Conservation (phyloP, 2,888 invertebrate species). For the Dorcus hopei region DNA sequence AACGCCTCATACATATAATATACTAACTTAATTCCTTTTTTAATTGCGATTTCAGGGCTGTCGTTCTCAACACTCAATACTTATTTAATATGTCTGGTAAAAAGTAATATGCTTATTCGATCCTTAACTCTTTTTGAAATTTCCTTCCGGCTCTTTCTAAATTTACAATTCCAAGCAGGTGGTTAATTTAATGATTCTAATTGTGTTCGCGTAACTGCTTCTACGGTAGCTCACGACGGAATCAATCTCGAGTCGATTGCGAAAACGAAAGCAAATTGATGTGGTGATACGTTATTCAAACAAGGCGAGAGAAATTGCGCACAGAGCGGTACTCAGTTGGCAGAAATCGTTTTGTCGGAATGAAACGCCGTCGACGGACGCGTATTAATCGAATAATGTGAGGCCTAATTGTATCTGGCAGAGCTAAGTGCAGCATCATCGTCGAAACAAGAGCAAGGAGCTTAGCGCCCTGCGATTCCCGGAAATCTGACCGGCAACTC, state of each 20-base stretch:
- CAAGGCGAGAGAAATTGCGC: slow-evolving; percentile 23
- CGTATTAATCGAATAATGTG: slow-evolving; percentile 22
- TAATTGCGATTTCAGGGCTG: no score
- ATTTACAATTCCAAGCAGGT: no score
- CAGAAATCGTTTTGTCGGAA: slow-evolving; percentile 13
- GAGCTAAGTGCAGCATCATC: slow-evolving; percentile 30
- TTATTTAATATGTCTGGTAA: no score
- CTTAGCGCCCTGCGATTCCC: slow-evolving; percentile 29
- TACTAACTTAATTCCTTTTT: no score
- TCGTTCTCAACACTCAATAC: no score
- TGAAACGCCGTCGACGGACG: slow-evolving; percentile 18
- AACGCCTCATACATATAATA: no score
- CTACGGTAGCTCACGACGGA: background rate
- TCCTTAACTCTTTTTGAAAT: no score
- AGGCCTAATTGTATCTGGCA: slow-evolving; percentile 28
- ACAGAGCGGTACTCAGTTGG: slow-evolving; percentile 27
- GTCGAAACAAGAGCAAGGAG: slow-evolving; percentile 21
- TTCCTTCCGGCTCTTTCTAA: no score
- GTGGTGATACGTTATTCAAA: slow-evolving; percentile 8
- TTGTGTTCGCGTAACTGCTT: background rate
- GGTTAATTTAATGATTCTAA: no score
- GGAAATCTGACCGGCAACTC: slow-evolving; percentile 34
- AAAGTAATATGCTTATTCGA: no score
- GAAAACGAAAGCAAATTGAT: slow-evolving; percentile 2
- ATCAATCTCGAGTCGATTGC: background rate